Evolutionary conservation across 2,888 invertebrate genomes (phyloP).

Genomic region (Seladonia tumulorum): DNA sequence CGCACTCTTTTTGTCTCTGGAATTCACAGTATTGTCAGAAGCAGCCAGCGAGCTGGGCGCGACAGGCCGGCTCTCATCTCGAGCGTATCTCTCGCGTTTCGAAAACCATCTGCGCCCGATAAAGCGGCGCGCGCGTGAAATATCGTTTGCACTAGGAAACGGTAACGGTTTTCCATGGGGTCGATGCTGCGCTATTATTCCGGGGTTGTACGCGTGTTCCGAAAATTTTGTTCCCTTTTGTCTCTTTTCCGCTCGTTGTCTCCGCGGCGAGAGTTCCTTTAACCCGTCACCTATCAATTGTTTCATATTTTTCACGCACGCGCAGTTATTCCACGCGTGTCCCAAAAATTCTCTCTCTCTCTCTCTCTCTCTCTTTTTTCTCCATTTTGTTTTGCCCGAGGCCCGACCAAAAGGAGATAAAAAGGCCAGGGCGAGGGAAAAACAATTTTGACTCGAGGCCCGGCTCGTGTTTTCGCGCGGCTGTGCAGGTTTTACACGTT

Average conservation of each 20-base stretch:
- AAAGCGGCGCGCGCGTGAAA: not conserved
- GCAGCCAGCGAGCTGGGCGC: not conserved
- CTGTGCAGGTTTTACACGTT: not conserved
- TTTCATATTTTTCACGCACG: not conserved
- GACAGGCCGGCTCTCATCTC: constrained; percentile 15
- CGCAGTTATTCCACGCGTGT: not conserved
- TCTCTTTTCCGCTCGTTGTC: not conserved
- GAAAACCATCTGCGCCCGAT: constrained; percentile 26
- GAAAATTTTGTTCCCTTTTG: not conserved
- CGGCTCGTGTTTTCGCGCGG: not conserved
- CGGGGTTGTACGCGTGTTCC: not conserved
- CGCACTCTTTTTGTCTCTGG: not conserved
- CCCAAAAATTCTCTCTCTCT: not conserved
- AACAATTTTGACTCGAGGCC: not conserved
- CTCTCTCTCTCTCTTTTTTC: not conserved
- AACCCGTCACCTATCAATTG: not conserved
- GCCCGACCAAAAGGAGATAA: not conserved
- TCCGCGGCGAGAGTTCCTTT: not conserved
- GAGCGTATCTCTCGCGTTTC: constrained; percentile 8
- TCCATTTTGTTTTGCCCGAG: not conserved
- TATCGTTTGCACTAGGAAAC: not conserved
- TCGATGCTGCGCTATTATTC: not conserved
- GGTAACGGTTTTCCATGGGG: not conserved
- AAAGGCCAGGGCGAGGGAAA: not conserved
- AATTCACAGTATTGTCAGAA: not conserved